These are phyloP conservation scores for Lethenteron reissneri DNA, from an alignment of 2,113 vertebrate species.

Conservation along the genomic window DNA sequence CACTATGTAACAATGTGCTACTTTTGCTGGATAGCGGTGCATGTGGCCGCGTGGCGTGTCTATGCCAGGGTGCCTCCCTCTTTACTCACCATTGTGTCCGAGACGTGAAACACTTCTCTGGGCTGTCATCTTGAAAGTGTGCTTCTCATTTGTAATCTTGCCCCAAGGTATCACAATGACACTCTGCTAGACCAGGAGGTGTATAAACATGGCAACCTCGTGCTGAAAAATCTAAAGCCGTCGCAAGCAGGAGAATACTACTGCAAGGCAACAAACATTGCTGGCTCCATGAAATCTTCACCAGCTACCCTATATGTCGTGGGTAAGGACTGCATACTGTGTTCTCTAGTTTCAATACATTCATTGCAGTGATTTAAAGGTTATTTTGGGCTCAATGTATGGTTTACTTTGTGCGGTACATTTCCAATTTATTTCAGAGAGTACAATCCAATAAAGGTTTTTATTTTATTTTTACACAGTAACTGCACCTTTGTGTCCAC, in stretches of 20 bases:
- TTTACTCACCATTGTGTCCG: too few relatives aligned
- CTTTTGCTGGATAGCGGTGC: too few relatives aligned
- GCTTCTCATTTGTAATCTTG: constrained; percentile 3
- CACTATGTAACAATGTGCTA: too few relatives aligned
- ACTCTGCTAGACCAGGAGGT: constrained; percentile 35
- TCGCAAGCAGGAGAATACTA: constrained; percentile 58
- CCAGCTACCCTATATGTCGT: constrained; percentile 39
- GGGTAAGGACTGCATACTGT: constrained; percentile 23
- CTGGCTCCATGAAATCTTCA: constrained; percentile 50
- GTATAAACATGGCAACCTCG: constrained; percentile 38
- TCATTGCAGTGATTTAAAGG: too few relatives aligned
- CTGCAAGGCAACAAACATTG: constrained; percentile 54
- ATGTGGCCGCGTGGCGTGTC: too few relatives aligned
- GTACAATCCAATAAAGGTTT: background rate
- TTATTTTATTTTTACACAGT: background rate
- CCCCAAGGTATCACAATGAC: constrained; percentile 70
- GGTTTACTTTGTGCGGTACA: too few relatives aligned
- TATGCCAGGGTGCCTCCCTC: too few relatives aligned
- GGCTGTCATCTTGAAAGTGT: background rate
- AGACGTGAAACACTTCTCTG: too few relatives aligned
- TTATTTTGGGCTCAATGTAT: too few relatives aligned
- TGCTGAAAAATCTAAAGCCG: constrained; percentile 41
- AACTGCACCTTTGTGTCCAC: too few relatives aligned
- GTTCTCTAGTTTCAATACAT: too few relatives aligned
- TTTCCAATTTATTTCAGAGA: too few relatives aligned